phyloP scores from a whole-genome alignment of 1,140 invertebrate species.

The Oreohelix idahoensis region DNA sequence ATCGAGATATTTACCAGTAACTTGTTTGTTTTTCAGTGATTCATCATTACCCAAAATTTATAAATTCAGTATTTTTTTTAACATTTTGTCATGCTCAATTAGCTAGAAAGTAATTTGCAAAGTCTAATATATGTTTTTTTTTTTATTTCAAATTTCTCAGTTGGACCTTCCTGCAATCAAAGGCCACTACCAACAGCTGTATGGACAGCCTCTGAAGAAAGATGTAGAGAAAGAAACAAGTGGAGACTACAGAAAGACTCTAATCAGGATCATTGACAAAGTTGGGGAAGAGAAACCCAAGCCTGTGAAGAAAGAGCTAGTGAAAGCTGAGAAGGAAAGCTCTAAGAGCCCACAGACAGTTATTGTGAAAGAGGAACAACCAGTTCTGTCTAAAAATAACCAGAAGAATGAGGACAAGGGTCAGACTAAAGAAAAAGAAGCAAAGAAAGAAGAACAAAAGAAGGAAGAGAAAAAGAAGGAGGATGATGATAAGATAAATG shows the following conservation, averaged over 20 bases:
- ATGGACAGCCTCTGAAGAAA: constrained; percentile 58
- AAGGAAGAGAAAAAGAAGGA: not conserved
- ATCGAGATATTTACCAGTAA: too few species aligned
- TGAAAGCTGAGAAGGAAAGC: not conserved
- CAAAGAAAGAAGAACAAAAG: not conserved
- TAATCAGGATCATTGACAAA: constrained; percentile 61
- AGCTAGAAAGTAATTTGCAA: too few species aligned
- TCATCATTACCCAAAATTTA: too few species aligned
- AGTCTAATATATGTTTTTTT: too few species aligned
- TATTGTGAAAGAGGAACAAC: not conserved
- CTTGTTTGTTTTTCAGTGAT: too few species aligned
- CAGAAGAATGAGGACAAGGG: not conserved
- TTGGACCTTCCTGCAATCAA: constrained; percentile 69
- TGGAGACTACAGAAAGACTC: constrained; percentile 65
- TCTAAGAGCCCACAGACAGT: not conserved
- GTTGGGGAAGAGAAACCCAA: constrained; percentile 21
- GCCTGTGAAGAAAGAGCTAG: not conserved
- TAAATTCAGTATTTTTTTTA: too few species aligned
- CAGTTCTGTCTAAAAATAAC: not conserved
- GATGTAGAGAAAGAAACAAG: constrained; percentile 62
- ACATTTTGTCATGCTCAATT: too few species aligned
- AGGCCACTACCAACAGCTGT: constrained; percentile 59
- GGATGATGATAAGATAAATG: constrained; percentile 21
- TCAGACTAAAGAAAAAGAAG: not conserved
- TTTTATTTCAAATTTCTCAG: constrained; percentile 45